Percentiles rank a stretch among this genome's conserved stretches.
These are phyloP conservation scores for Morelia viridis DNA, from an alignment of 2,797 vertebrate genomes.

Conservation along the genomic window DNA sequence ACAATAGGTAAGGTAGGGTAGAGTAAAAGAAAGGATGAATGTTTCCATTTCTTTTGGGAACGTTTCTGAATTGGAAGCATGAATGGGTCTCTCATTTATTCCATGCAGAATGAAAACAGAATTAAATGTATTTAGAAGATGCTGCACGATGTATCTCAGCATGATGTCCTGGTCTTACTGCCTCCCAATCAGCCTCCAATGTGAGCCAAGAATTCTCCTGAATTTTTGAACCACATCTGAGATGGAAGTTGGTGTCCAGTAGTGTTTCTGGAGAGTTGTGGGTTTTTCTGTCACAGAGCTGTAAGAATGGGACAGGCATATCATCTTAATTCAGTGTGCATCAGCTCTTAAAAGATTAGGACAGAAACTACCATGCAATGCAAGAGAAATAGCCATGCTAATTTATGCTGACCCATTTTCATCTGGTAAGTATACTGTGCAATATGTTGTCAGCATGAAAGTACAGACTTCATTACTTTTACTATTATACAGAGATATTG, in stretches of 20 bases:
- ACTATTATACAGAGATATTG: conserved; percentile 1
- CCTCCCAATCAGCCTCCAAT: not conserved
- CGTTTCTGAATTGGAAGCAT: not conserved
- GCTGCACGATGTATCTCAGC: not conserved
- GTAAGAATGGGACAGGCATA: not conserved
- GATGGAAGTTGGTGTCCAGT: not conserved
- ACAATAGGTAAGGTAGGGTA: not conserved
- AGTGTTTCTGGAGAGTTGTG: not conserved
- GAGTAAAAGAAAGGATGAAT: not conserved
- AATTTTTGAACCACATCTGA: not conserved
- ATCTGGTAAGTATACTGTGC: conserved; percentile 52
- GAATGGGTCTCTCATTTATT: not conserved
- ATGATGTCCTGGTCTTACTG: not conserved
- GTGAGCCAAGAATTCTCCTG: not conserved
- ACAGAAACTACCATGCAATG: conserved; percentile 42
- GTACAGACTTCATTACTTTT: conserved; percentile 31
- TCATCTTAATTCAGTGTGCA: not conserved
- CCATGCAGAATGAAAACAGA: not conserved
- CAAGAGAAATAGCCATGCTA: conserved; percentile 41
- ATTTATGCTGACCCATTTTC: conserved; percentile 41
- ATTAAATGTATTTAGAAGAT: not conserved
- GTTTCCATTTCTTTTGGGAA: not conserved
- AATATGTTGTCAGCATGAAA: conserved; percentile 23
- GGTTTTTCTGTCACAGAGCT: not conserved
- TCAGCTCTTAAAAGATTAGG: not conserved